These are phyloP conservation scores for Notechis scutatus DNA, from an alignment of 2,113 vertebrate species.

Conservation along the genomic window DNA sequence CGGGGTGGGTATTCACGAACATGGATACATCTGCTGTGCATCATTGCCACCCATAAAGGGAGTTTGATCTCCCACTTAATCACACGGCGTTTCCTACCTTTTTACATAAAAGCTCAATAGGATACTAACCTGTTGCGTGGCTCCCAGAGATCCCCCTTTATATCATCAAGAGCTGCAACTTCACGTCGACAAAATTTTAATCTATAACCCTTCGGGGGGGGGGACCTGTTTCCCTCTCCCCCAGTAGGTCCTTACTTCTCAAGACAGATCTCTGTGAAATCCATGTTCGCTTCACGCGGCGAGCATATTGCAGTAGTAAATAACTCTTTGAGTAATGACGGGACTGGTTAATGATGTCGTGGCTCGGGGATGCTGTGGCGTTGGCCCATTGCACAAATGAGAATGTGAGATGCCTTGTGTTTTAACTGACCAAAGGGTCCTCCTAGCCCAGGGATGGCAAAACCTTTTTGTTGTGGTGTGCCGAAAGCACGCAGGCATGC, in stretches of 20 bases:
- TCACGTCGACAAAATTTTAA: not conserved
- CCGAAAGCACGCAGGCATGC: no score
- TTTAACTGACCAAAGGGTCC: not conserved
- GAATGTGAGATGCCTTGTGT: not conserved
- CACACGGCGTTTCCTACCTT: conserved; percentile 6
- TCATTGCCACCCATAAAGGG: conserved; percentile 49
- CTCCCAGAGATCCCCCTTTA: not conserved
- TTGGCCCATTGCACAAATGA: not conserved
- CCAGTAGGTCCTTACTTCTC: not conserved
- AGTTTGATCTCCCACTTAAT: conserved; percentile 12
- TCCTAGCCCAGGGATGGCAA: no score
- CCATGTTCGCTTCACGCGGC: no score
- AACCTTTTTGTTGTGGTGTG: no score
- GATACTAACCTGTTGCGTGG: not conserved
- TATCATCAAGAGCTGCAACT: not conserved
- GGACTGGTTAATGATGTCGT: not conserved
- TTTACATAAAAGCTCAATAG: not conserved
- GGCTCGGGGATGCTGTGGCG: not conserved
- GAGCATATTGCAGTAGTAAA: not conserved
- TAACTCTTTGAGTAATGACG: not conserved
- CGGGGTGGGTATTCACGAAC: conserved; percentile 43
- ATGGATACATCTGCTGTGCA: conserved; percentile 24
- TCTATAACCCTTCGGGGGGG: not conserved
- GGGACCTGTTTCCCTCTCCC: not conserved
- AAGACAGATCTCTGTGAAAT: not conserved